A percentile compares a stretch with the other conserved stretches of the same genome.
These are phyloP conservation scores for Platichthys flesus DNA, from an alignment of 2,113 vertebrate genomes.

Conservation along the genomic window DNA sequence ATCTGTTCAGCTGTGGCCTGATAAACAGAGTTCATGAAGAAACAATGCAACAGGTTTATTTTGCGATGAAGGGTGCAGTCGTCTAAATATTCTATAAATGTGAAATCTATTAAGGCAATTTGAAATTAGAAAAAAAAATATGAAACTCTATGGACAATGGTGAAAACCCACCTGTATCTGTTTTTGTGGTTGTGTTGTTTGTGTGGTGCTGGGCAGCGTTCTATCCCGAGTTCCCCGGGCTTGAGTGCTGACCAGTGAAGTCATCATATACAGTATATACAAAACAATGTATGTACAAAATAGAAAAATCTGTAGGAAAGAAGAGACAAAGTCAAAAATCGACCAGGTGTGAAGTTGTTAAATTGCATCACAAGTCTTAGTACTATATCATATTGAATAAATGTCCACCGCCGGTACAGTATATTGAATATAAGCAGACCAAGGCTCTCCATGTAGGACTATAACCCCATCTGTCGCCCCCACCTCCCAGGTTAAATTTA, in stretches of 20 bases:
- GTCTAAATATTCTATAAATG: not conserved
- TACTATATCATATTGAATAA: conserved; percentile 2
- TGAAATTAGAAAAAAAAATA: not conserved
- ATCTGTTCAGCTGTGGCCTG: conserved; percentile 99
- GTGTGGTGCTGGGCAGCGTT: conserved; percentile 85
- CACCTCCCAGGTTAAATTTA: conserved; percentile 81
- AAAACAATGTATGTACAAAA: conserved; percentile 99
- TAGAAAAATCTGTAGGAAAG: conserved; percentile 91
- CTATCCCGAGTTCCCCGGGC: conserved; percentile 91
- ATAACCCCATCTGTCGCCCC: conserved; percentile 74
- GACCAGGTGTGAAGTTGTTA: not conserved
- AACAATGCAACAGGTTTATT: conserved; percentile 10
- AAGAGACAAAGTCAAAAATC: not conserved
- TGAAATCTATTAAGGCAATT: not conserved
- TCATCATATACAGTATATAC: conserved; percentile 99
- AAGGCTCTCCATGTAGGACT: conserved; percentile 75
- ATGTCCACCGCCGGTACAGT: conserved; percentile 8
- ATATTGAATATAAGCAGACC: conserved; percentile 28
- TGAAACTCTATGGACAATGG: not conserved
- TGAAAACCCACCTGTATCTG: conserved; percentile 89
- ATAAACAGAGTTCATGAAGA: conserved; percentile 45
- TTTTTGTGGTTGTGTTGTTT: conserved; percentile 92
- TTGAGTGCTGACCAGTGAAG: conserved; percentile 94
- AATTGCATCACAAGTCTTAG: not conserved
- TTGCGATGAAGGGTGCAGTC: not conserved